phyloP scores from a whole-genome alignment of 2,797 vertebrate species.

The Sebastes iracundus region DNA sequence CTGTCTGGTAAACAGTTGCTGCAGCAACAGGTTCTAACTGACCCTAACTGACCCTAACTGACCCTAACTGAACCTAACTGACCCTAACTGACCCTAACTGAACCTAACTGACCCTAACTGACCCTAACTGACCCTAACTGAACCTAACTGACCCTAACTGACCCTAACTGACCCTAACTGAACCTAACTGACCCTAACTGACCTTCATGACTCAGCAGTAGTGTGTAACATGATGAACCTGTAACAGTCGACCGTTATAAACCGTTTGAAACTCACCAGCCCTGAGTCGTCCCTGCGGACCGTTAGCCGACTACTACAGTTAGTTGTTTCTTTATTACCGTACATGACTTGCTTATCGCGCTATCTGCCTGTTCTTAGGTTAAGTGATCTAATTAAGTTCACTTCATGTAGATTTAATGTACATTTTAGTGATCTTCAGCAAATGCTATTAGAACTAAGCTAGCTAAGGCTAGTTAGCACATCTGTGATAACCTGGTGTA shows the following conservation, averaged over 20 bases:
- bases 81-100: too few species aligned
- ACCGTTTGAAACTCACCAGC: background rate
- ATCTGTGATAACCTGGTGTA: background rate
- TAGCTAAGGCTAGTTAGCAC: background rate
- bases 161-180: too few species aligned
- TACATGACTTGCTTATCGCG: background rate
- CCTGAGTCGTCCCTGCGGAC: background rate
- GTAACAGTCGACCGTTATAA: background rate
- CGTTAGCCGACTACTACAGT: background rate
- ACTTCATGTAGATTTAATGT: background rate
- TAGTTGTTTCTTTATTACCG: background rate
- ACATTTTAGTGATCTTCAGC: background rate
- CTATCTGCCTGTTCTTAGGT: background rate
- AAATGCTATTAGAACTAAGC: background rate
- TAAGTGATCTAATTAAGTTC: background rate
- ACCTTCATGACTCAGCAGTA: too few species aligned
- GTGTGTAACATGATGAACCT: too few species aligned
- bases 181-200: too few species aligned
- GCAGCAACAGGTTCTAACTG: too few species aligned
- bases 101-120: too few species aligned
- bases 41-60: too few species aligned
- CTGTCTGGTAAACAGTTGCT: background rate
- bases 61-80: too few species aligned
- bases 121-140: too few species aligned
- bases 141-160: too few species aligned